Evolutionary conservation across 2,797 vertebrate genomes (phyloP), one percentile per base, ranked within the genome.

Genomic region (Gambusia yucatana): DNA sequence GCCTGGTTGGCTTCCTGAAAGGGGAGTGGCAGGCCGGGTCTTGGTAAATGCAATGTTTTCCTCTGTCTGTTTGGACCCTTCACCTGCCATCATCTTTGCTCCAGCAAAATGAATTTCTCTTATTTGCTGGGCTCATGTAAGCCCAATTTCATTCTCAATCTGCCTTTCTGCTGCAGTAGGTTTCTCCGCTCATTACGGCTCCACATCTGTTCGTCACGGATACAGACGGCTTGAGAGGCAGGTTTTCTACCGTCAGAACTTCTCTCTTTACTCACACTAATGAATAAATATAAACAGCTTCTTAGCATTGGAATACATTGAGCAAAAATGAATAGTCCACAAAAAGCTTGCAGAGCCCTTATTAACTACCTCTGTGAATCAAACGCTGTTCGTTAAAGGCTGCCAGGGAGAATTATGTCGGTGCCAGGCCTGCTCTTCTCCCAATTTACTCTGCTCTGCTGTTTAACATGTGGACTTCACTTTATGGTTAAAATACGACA

Each of bases 31-130:
- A 77, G 88, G 86, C 82, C 79, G 41, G 77, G 25, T 75, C 72
- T 71, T 91, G 88, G 92, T 91, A 80, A 83, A 93, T 81, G 83
- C 70, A 47, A 85, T 82, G 79, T 89, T 91, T 87, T 28, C 41
- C 59, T 78, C 76, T 28, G 72, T 69, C 76, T 46, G 33, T 61
- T 65, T 20, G 4, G 59, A 63, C 75, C 33, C 0, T 82, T 77
- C 65, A 90, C 79, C 82, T 84, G 76, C 72, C 33, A 2, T 65
- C 48, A 1, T 75, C 75, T 30, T 3, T 28, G 46, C 36, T 59
- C 74, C 30, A 22, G 20, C 13, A 73, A 47, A 59, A 80, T 44
- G 33, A 33, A 39, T 80, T 69, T 52, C 22, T 43, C 57, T 46
- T 33, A 33, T 33, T 59, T 6, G 36, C 9, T 59, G 0, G 6